phyloP scores from a whole-genome alignment of 2,888 invertebrate genomes.

The Junonia oenone region DNA sequence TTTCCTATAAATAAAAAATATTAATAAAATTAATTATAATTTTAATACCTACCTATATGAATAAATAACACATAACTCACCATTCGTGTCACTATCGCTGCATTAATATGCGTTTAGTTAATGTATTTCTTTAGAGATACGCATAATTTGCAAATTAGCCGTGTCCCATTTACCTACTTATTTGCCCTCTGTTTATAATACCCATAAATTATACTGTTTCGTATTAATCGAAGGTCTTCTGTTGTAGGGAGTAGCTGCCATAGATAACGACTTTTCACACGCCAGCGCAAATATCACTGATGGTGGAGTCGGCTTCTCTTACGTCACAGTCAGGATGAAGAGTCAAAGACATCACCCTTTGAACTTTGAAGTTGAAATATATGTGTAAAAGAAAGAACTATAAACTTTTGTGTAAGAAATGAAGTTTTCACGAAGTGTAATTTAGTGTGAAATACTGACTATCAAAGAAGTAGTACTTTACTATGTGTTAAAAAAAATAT shows the following conservation, averaged over 20 bases:
- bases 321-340: constrained; percentile 70
- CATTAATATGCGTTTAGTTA: background rate
- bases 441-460: background rate
- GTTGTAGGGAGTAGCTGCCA: constrained; percentile 64
- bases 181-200: background rate
- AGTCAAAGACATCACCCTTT: constrained; percentile 68
- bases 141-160: constrained; percentile 11
- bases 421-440: background rate
- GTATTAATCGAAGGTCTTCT: background rate
- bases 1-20: background rate
- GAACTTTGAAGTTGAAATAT: constrained; percentile 71
- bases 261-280: constrained; percentile 71
- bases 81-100: background rate
- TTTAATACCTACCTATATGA: background rate
- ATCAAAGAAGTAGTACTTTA: background rate
- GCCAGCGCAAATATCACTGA: constrained; percentile 69
- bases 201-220: background rate
- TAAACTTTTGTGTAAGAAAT: no score
- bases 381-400: constrained; percentile 45
- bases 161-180: constrained; percentile 13
- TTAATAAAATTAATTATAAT: background rate
- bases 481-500: background rate
- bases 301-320: constrained; percentile 60
- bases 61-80: background rate
- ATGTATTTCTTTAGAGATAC: constrained; percentile 2